Evolutionary conservation across 2,797 vertebrate genomes (phyloP).

Genomic region (Nyctibius grandis): DNA sequence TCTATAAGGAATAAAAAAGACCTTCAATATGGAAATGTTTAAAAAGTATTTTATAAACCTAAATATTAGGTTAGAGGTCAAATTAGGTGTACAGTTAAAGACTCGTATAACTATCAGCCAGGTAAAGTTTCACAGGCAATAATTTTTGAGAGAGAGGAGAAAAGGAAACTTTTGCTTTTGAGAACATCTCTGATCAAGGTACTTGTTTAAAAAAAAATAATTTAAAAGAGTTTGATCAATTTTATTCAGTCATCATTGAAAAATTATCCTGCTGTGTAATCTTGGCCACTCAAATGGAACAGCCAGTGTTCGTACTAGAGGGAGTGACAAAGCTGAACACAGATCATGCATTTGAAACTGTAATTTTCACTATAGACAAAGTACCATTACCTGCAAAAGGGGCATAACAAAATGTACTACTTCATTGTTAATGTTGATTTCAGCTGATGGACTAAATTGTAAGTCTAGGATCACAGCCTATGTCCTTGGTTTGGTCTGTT

Average conservation of each 20-base stretch:
- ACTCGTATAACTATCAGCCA: not conserved
- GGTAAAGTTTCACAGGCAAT: not conserved
- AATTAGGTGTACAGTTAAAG: not conserved
- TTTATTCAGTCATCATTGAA: not conserved
- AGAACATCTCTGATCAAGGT: not conserved
- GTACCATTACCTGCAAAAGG: not conserved
- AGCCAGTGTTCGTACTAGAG: not conserved
- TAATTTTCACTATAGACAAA: not conserved
- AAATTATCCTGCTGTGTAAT: not conserved
- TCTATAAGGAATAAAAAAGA: not conserved
- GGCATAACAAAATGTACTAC: not conserved
- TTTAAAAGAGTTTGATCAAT: not conserved
- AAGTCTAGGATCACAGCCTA: not conserved
- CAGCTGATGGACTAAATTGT: not conserved
- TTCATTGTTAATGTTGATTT: not conserved
- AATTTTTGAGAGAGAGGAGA: not conserved
- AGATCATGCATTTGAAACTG: not conserved
- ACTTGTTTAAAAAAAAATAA: not conserved
- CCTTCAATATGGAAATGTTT: not conserved
- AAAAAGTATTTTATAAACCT: not conserved
- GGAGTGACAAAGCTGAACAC: not conserved
- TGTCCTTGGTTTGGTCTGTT: not conserved
- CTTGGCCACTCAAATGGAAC: not conserved
- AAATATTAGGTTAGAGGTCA: not conserved
- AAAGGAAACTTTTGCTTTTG: not conserved